Base-by-base conservation (phyloP, 2,797 vertebrate genomes). In the Rhynchonycteris naso region DNA sequence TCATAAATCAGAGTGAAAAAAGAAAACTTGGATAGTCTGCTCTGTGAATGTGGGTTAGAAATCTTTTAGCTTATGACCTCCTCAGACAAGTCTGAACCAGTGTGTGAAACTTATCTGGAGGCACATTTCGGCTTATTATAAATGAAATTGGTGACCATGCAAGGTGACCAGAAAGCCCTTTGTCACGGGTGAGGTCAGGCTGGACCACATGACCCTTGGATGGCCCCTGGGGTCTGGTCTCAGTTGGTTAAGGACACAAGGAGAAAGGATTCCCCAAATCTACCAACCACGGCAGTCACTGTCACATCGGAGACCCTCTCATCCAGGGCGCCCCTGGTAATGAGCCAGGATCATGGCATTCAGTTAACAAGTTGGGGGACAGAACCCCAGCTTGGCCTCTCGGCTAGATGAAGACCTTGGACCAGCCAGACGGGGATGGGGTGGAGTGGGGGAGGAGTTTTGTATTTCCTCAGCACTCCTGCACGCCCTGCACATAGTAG, bases 81-180 rank as follows among this genome's bases (percentile, higher is more conserved):
- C 18, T 19, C 21, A 75, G 33, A 54, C 43, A n/a, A 82, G 58
- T 61, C 19, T 14, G 28, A 19, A 2, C 22, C 33, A 12, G 16
- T 0, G 16, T 43, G 47, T 61, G 47, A 30, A 74, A 7, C n/a
- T 6, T 9, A 3, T 14, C 15, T 43, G 35, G 11, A 21, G 47
- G 11, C 59, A 75, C 28, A 21, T 7, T 11, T 33, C 69, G 50
- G 50, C 50, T 47, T 12, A 56, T 3, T 2, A 18, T 1, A 43
- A 12, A 18, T 1, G 28, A 26, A 43, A 50, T 3, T 13, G 30
- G n/a, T 63, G 61, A 63, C n/a, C 8, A 7, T 1, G 0, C 0
- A 43, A 78, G 33, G 22, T 8, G 22, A 52, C 35, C 50, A 12
- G 30, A 35, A 35, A 11, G 26, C 0, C 2, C n/a, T 35, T 18